Conservation (phyloP, 2,888 invertebrate genomes). For the Drosophila melanosoma region DNA sequence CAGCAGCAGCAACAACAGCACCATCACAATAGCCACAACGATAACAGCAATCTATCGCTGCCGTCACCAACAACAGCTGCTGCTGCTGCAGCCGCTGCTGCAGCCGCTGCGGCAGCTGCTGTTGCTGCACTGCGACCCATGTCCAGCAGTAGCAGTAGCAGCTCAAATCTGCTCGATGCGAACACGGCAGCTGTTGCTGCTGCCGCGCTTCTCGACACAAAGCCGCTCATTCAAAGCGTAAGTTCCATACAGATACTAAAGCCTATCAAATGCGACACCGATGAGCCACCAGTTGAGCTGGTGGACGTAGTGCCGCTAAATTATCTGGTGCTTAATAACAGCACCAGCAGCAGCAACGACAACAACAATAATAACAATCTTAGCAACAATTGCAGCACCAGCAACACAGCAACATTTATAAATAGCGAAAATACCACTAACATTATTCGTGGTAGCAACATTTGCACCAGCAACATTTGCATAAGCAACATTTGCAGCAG, state of each 20-base stretch:
- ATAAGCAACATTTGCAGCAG: neutral
- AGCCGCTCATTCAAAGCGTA: constrained; percentile 92
- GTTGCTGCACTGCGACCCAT: constrained; percentile 79
- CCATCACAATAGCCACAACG: constrained; percentile 63
- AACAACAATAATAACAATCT: neutral
- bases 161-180: constrained; percentile 85
- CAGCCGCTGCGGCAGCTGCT: constrained; percentile 69
- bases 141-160: constrained; percentile 81
- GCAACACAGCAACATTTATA: neutral
- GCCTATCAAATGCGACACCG: constrained; percentile 7
- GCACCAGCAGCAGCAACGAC: neutral
- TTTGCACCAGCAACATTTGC: constrained; percentile 3
- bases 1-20: constrained; percentile 63
- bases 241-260: constrained; percentile 85
- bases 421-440: neutral
- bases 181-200: constrained; percentile 86
- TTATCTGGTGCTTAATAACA: constrained; percentile 19
- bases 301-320: constrained; percentile 6
- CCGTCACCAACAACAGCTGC: constrained; percentile 89
- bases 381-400: constrained; percentile 2
- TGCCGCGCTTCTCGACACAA: constrained; percentile 87
- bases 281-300: constrained; percentile 25
- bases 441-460: constrained; percentile 14
- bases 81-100: constrained; percentile 69
- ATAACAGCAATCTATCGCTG: constrained; percentile 90